Base-by-base conservation (phyloP, 2,888 invertebrate species). In the Ormyrus nitidulus region DNA sequence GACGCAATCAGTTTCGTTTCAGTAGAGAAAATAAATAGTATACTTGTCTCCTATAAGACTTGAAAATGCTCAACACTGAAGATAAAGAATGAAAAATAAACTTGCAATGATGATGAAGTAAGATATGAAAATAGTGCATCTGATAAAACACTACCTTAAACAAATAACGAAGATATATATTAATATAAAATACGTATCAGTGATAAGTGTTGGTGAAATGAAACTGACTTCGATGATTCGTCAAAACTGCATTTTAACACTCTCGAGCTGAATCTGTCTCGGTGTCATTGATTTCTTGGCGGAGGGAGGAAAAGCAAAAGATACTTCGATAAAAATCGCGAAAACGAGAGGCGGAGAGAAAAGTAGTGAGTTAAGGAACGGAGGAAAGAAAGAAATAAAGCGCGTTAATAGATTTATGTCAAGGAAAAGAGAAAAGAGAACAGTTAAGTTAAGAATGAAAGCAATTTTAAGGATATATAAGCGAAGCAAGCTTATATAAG, bases 391-490 rank as follows among this genome's bases (percentile, higher is more conserved):
- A 68, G 48, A 65, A 68, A 49, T 54, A 75, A 58, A 65, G 64
- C 64, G 69, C 74, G 79, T 79, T 81, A 64, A 81, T 76, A 79
- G 64, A 34, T 79, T 72, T 79, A 76, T 62, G 71, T 48, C 64
- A 9, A 54, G 44, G 44, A 44, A 44, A 44, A 49, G 34, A 54
- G 64, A 69, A 79, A 51, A 78, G 68, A 71, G 68, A 68, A 66
- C 2, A 69, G 72, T 79, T 76, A 76, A 79, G 75, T 81, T 79
- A 76, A 79, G 81, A 71, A 81, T 76, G 81, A 81, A 72, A 79
- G 69, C 81, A 81, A 79, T 81, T 81, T 81, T 81, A 79, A 75
- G 78, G 75, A 78, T 72, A 59, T 77, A 79, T 73, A 75, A 76
- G 65, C 62, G 76, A 77, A 73, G 56, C 58, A 76, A 71, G 78